Evolutionary conservation across 2,888 invertebrate species (phyloP), one percentile per base, ranked within the genome.

Genomic region (Junonia oenone): DNA sequence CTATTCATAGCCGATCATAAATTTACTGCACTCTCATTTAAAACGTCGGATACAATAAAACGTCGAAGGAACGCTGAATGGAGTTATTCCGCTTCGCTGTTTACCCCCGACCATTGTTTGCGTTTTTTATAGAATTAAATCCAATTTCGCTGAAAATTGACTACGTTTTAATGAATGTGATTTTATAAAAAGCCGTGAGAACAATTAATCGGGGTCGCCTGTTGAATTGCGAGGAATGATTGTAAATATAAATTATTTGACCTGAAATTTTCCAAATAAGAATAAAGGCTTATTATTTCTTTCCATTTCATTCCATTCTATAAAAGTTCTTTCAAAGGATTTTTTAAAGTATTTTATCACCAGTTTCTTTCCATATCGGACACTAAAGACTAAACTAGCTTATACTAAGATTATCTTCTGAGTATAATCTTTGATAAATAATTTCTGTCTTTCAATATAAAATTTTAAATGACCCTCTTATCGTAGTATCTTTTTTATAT

Each of bases 11-110:
- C 53, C 56, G 55, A 59, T 62, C 62, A 69, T 72, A 76, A 78
- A 79, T 79, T 78, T 77, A 72, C 71, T 76, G 77, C 76, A 74
- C 66, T 71, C 67, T 69, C 66, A 64, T 71, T 67, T 65, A 64
- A 63, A 64, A 47, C 47, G 61, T 55, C 55, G 46, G 51, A 33
- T 46, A 54, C 59, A 63, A 65, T 67, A 62, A 63, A 65, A 62
- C 63, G 64, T 58, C 58, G 51, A 64, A 66, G 65, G 67, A 67
- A 64, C 65, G 63, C 69, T 73, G 68, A 71, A 70, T 64, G 64
- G 66, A 65, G 67, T 72, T 71, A 72, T 75, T 72, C 68, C 45
- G 33, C 8, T 27, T 38, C 33, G 33, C 22, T 33, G 33, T 35
- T 35, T 35, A 35, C 33, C 14, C n/a, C 17, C 35, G 27, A 2